Conservation (phyloP, 2,888 invertebrate species). For the Drosophila mettleri region DNA sequence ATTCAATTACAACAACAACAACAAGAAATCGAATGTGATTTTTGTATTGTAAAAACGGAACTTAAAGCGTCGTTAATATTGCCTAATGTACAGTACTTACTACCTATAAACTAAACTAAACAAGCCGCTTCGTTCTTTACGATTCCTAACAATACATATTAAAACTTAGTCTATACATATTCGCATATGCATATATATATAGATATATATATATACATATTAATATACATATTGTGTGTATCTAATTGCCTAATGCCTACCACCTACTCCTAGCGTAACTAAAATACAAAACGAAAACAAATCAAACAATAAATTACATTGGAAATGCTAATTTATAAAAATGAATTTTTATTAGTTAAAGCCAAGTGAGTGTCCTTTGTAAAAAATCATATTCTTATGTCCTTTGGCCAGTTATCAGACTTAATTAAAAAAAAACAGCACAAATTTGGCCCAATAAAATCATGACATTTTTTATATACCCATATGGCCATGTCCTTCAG, state of each 20-base stretch:
- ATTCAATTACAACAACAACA: conserved; percentile 19
- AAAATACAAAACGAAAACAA: conserved; percentile 16
- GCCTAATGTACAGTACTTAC: conserved; percentile 54
- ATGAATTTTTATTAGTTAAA: conserved; percentile 7
- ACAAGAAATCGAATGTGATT: conserved; percentile 66
- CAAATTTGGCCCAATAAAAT: neutral
- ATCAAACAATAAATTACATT: conserved; percentile 45
- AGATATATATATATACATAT: conserved; percentile 16
- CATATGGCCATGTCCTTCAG: neutral
- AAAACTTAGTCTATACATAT: conserved; percentile 20
- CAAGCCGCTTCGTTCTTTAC: conserved; percentile 46
- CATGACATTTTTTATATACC: neutral
- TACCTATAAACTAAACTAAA: conserved; percentile 33
- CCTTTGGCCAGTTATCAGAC: neutral
- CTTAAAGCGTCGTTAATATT: conserved; percentile 37
- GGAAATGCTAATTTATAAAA: too few species aligned
- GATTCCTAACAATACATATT: conserved; percentile 37
- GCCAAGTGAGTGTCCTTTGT: too few species aligned
- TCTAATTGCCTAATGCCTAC: conserved; percentile 44
- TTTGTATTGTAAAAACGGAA: conserved; percentile 63
- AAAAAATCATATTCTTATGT: too few species aligned
- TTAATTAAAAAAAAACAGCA: too few species aligned
- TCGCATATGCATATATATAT: conserved; percentile 8
- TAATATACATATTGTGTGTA: conserved; percentile 10
- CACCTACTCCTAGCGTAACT: conserved; percentile 43